Evolutionary conservation across 2,888 invertebrate genomes (phyloP).

Genomic region (Metopia argyrocephala): DNA sequence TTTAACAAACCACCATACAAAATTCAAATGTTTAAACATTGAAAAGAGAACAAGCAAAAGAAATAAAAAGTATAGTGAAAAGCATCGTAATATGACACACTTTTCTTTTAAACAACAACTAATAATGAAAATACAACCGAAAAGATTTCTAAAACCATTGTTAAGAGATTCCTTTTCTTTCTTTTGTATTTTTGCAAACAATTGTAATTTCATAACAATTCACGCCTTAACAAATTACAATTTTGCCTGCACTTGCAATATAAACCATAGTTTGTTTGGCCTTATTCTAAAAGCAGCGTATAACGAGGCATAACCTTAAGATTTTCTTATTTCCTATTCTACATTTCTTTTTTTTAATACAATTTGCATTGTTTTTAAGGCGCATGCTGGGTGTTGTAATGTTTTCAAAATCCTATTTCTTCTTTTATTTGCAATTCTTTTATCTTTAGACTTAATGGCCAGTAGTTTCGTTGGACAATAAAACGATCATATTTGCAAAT

Average conservation of each 20-base stretch:
- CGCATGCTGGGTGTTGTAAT: constrained; percentile 71
- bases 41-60: constrained; percentile 1
- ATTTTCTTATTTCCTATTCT: too few species aligned
- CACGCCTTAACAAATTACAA: constrained; percentile 67
- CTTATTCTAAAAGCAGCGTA: constrained; percentile 63
- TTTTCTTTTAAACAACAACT: constrained; percentile 44
- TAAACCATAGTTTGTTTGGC: constrained; percentile 34
- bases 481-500: constrained; percentile 28
- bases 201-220: constrained; percentile 70
- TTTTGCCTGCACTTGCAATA: constrained; percentile 10
- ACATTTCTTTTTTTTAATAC: constrained; percentile 41
- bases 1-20: constrained; percentile 33
- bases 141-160: background rate
- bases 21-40: background rate
- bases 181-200: constrained; percentile 34
- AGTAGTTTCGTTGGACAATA: constrained; percentile 37
- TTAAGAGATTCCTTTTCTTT: background rate
- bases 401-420: constrained; percentile 72
- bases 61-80: constrained; percentile 11
- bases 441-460: constrained; percentile 9
- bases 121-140: constrained; percentile 19
- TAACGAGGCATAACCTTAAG: constrained; percentile 57
- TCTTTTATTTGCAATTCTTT: constrained; percentile 47
- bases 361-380: constrained; percentile 65
- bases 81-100: constrained; percentile 57